Percentiles rank a stretch among this genome's conserved stretches.
Evolutionary conservation across 2,888 invertebrate genomes (phyloP).

Genomic region (Napeogenes inachia): DNA sequence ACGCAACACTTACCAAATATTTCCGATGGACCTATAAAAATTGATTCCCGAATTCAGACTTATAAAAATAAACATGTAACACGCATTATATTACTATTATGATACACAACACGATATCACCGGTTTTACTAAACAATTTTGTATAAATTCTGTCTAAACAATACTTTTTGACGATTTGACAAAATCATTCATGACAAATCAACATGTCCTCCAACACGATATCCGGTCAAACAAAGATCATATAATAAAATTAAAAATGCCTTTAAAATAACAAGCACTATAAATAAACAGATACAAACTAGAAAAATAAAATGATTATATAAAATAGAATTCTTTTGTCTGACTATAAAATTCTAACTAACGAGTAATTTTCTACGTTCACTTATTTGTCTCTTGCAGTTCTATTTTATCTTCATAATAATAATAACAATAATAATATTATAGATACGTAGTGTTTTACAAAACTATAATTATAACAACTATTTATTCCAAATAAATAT

Average conservation of each 20-base stretch:
- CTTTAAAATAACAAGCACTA: neutral
- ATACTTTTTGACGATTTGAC: slow-evolving; percentile 72
- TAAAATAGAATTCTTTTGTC: too few species aligned
- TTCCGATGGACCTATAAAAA: slow-evolving; percentile 48
- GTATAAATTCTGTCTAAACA: slow-evolving; percentile 63
- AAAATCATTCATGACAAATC: slow-evolving; percentile 70
- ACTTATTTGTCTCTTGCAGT: too few species aligned
- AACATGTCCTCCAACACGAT: slow-evolving; percentile 70
- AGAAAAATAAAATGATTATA: too few species aligned
- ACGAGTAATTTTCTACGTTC: too few species aligned
- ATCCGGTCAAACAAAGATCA: slow-evolving; percentile 52
- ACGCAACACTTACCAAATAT: slow-evolving; percentile 69
- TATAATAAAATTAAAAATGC: slow-evolving; percentile 3
- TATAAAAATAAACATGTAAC: slow-evolving; percentile 57
- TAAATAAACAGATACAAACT: slow-evolving; percentile 7
- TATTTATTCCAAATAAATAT: too few species aligned
- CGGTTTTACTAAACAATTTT: slow-evolving; percentile 64
- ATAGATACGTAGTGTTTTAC: too few species aligned
- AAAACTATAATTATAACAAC: too few species aligned
- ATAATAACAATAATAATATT: too few species aligned
- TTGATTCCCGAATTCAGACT: slow-evolving; percentile 52
- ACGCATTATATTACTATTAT: slow-evolving; percentile 65
- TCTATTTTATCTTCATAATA: too few species aligned
- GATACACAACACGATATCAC: slow-evolving; percentile 50
- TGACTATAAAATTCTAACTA: too few species aligned